Evolutionary conservation across 2,797 vertebrate genomes (phyloP).

Genomic region (Adelosebastes latens): DNA sequence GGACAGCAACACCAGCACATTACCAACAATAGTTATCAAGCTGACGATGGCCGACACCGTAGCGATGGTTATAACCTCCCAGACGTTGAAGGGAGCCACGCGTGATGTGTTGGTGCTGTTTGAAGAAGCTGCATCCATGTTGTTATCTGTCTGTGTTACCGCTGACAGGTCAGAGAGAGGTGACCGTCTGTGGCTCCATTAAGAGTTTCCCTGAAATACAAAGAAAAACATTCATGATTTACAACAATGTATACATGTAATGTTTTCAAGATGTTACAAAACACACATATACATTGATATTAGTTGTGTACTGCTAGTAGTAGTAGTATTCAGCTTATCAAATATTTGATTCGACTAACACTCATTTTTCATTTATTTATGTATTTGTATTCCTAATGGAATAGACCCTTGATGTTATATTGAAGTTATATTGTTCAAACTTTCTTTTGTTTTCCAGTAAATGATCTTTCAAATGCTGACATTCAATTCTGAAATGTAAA

Average conservation of each 20-base stretch:
- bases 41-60: slow-evolving; percentile 93
- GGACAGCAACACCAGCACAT: slow-evolving; percentile 94
- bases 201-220: slow-evolving; percentile 61
- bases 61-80: slow-evolving; percentile 93
- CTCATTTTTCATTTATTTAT: too few relatives aligned
- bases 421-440: too few relatives aligned
- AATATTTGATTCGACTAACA: too few relatives aligned
- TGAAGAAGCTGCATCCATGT: slow-evolving; percentile 83
- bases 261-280: not conserved
- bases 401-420: too few relatives aligned
- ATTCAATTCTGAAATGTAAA: too few relatives aligned
- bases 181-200: slow-evolving; percentile 53
- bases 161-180: slow-evolving; percentile 32
- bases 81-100: slow-evolving; percentile 83
- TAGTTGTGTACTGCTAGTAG: not conserved
- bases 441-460: too few relatives aligned
- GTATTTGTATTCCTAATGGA: too few relatives aligned
- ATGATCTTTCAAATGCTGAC: too few relatives aligned
- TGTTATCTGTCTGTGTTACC: slow-evolving; percentile 37
- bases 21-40: slow-evolving; percentile 94
- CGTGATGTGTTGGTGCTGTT: slow-evolving; percentile 87
- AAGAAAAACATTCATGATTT: slow-evolving; percentile 30
- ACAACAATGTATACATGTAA: too few relatives aligned
- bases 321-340: not conserved
- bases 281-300: not conserved